These are phyloP conservation scores for Bedellia somnulentella DNA, from an alignment of 2,888 invertebrate genomes.

Conservation along the genomic window DNA sequence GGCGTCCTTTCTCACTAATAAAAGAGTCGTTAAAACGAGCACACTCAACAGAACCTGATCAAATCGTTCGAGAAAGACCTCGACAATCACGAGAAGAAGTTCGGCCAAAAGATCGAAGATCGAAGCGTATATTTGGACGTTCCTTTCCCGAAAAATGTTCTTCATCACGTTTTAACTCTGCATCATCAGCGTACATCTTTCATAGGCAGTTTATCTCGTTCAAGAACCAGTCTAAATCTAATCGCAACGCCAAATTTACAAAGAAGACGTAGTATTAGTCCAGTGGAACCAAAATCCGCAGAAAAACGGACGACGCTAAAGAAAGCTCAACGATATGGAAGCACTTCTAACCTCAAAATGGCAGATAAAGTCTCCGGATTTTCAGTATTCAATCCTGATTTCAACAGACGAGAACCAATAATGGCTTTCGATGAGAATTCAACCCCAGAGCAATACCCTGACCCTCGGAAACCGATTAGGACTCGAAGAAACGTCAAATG, in stretches of 20 bases:
- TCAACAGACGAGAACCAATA: conserved; percentile 27
- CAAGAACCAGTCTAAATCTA: conserved; percentile 54
- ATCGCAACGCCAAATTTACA: conserved; percentile 29
- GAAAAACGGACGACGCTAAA: conserved; percentile 26
- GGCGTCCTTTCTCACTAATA: conserved; percentile 16
- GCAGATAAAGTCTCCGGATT: conserved; percentile 48
- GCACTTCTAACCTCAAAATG: conserved; percentile 40
- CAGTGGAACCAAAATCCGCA: conserved; percentile 24
- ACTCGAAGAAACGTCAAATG: conserved; percentile 9
- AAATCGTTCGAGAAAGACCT: conserved; percentile 37
- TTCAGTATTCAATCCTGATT: conserved; percentile 34
- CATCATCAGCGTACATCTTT: conserved; percentile 46
- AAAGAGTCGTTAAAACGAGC: background rate
- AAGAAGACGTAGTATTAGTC: conserved; percentile 34
- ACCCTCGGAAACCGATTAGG: conserved; percentile 18
- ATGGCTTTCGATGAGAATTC: conserved; percentile 33
- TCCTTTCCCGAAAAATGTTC: conserved; percentile 46
- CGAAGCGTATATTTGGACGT: conserved; percentile 26
- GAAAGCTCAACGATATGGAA: conserved; percentile 33
- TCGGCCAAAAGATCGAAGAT: conserved; percentile 33
- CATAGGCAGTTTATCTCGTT: conserved; percentile 56
- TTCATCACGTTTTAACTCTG: conserved; percentile 35
- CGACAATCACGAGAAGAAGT: conserved; percentile 48
- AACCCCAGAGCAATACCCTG: conserved; percentile 18
- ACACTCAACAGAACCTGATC: conserved; percentile 30